phyloP scores from a whole-genome alignment of 2,888 invertebrate genomes.

The Machimus rusticus region DNA sequence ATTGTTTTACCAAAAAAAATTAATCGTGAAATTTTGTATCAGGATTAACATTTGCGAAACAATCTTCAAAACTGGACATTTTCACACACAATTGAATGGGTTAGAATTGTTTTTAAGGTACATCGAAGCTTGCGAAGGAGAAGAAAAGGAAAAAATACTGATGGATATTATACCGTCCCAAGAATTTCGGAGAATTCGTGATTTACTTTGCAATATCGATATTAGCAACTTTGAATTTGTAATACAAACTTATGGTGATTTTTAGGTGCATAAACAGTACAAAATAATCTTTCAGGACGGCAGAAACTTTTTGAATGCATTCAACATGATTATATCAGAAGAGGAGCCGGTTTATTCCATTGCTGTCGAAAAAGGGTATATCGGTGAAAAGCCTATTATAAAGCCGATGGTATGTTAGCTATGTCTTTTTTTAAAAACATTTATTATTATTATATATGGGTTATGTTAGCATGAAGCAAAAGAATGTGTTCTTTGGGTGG shows the following conservation, averaged over 20 bases:
- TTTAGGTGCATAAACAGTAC: no score
- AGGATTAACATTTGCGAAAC: neutral
- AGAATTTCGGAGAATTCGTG: neutral
- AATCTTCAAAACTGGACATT: slow-evolving; percentile 7
- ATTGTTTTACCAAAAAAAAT: neutral
- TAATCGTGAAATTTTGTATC: neutral
- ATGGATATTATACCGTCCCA: neutral
- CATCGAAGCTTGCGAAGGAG: neutral
- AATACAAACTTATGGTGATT: neutral
- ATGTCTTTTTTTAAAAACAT: neutral
- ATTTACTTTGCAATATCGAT: neutral
- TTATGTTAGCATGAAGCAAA: neutral
- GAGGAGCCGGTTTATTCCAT: slow-evolving; percentile 1
- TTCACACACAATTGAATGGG: neutral
- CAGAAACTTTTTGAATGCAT: slow-evolving; percentile 1
- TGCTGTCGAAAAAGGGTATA: neutral
- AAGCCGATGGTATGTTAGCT: neutral
- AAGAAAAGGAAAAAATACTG: neutral
- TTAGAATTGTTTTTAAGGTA: neutral
- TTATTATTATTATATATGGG: neutral
- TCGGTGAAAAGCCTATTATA: neutral
- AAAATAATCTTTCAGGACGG: neutral
- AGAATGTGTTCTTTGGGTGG: neutral
- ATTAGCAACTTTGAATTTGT: neutral
- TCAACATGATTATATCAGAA: slow-evolving; percentile 2